phyloP scores from a whole-genome alignment of 2,888 invertebrate genomes.

The Limnephilus marmoratus region DNA sequence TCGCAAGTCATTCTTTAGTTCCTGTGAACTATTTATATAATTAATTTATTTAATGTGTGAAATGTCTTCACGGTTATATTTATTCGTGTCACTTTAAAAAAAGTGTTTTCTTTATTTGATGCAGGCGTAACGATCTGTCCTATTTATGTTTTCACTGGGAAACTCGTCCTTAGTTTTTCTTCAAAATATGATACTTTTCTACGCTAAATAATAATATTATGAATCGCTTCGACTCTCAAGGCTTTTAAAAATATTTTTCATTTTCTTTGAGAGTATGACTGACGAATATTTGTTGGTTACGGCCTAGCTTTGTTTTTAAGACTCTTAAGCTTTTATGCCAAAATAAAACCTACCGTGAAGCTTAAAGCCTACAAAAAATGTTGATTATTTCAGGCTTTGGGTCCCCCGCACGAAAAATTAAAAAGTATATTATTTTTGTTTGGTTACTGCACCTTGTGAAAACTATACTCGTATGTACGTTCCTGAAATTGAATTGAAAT shows the following conservation, averaged over 20 bases:
- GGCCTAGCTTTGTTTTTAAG: no score
- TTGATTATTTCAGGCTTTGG: no score
- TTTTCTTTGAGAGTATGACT: neutral
- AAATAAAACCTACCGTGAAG: no score
- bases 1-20: neutral
- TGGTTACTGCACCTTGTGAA: no score
- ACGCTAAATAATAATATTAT: neutral
- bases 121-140: neutral
- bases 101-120: neutral
- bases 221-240: neutral
- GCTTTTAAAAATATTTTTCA: neutral
- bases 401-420: no score
- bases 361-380: no score
- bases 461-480: no score
- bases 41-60: neutral
- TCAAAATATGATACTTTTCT: neutral
- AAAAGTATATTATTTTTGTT: no score
- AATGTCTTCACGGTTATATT: neutral
- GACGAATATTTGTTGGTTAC: neutral
- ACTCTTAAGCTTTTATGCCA: no score
- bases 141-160: neutral
- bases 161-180: neutral
- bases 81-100: neutral
- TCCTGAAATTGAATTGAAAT: no score
- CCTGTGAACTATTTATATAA: neutral